phyloP scores from a whole-genome alignment of 2,797 vertebrate species.

The Setipinna tenuifilis region DNA sequence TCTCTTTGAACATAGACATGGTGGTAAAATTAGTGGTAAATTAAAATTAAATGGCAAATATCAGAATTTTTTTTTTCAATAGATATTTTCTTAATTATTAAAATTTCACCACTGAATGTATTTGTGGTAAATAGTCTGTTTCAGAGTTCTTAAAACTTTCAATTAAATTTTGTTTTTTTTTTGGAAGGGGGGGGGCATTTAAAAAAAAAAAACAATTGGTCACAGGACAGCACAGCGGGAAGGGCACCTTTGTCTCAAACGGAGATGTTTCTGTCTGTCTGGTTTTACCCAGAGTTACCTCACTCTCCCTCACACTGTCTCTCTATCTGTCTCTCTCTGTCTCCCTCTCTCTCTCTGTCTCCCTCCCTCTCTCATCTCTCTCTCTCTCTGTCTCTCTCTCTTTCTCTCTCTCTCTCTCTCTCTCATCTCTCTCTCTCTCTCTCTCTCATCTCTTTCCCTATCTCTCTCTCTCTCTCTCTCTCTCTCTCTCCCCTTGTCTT shows the following conservation, averaged over 20 bases:
- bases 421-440: neutral
- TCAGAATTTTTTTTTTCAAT: too few species aligned
- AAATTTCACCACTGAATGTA: too few species aligned
- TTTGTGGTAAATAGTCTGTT: too few species aligned
- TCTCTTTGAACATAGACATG: too few species aligned
- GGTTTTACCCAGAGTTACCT: neutral
- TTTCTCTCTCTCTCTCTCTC: neutral
- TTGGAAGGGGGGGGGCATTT: too few species aligned
- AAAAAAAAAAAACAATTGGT: neutral
- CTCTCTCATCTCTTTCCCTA: neutral
- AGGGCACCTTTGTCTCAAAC: constrained; percentile 1
- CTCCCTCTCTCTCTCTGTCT: neutral
- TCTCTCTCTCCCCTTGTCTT: neutral
- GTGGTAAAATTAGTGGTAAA: too few species aligned
- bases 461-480: neutral
- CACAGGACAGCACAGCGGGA: neutral
- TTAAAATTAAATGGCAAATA: too few species aligned
- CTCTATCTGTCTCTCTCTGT: neutral
- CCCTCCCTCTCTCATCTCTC: neutral
- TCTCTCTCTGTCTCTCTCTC: neutral
- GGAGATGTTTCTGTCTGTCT: neutral
- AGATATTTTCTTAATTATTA: too few species aligned
- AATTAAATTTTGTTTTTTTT: too few species aligned
- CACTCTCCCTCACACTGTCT: neutral
- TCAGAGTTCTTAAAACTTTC: too few species aligned